Evolutionary conservation across 1,140 invertebrate species (phyloP), one percentile per base, ranked within the genome.

Genomic region (Brachionus rotundiformis): DNA sequence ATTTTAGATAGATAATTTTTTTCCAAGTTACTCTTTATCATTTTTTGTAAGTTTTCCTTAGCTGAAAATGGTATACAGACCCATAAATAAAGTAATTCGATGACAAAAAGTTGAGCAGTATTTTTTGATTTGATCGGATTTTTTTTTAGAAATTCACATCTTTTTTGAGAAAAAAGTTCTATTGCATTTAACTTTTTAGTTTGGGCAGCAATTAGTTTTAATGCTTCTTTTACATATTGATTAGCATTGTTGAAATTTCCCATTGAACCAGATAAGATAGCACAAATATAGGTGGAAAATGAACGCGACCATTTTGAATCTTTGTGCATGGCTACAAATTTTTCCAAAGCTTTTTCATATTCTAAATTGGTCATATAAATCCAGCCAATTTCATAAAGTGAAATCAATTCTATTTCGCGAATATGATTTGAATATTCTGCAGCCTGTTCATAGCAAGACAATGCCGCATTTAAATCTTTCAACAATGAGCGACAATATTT

Each of bases 71-170:
- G 90, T 83, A 93, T 86, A 3, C 91, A 90, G 84, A 92, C 92
- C 92, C 92, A 93, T 27, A 93, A 86, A 83, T 92, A 93, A 3
- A 93, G 86, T 83, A 92, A 87, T 85, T 93, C 92, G 84, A 92
- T 91, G 33, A 91, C 88, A 11, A 92, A 87, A 39, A 93, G 85
- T 82, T 89, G 89, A 85, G 90, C 92, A 84, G 84, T 84, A 44
- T 41, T 81, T 44, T 31, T 1, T 83, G 36, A 23, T 39, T 84
- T 86, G 1, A 85, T 84, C 7, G 83, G 73, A 19, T 68, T 59
- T 68, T 86, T 87, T 82, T 85, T 86, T 54, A 87, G 85, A 68
- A 85, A 85, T 82, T 87, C 86, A 13, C 88, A 87, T 75, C 85
- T 84, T 16, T 84, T 82, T 5, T 84, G 80, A 7, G 87, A 85